Evolutionary conservation across 2,888 invertebrate genomes (phyloP).

Genomic region (Cephus spinipes): DNA sequence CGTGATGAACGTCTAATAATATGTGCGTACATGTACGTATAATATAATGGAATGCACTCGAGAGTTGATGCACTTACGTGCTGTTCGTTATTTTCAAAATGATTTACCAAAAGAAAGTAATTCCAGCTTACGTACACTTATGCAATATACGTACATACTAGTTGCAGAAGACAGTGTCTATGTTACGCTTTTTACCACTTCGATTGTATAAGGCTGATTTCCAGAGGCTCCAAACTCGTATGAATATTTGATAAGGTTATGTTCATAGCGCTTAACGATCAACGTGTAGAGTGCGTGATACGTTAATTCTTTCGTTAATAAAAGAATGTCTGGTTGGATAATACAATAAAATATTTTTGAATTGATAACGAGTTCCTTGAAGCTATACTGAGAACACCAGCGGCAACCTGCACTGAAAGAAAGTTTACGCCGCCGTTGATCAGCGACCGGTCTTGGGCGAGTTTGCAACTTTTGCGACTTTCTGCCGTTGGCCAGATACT

Average conservation of each 20-base stretch:
- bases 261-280: background rate
- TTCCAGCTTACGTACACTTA: background rate
- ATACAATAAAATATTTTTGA: background rate
- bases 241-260: background rate
- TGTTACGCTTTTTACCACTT: background rate
- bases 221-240: background rate
- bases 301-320: background rate
- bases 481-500: background rate
- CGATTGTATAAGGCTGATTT: background rate
- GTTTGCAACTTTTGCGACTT: constrained; percentile 1
- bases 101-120: background rate
- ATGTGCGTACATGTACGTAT: background rate
- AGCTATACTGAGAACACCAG: background rate
- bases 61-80: background rate
- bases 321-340: background rate
- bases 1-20: background rate
- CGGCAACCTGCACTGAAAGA: background rate
- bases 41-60: background rate
- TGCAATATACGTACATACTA: background rate
- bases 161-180: background rate
- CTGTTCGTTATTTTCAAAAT: background rate
- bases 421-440: background rate
- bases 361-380: background rate
- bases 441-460: background rate
- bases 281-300: background rate